phyloP scores from a whole-genome alignment of 2,113 vertebrate species.

The Suricata suricatta region DNA sequence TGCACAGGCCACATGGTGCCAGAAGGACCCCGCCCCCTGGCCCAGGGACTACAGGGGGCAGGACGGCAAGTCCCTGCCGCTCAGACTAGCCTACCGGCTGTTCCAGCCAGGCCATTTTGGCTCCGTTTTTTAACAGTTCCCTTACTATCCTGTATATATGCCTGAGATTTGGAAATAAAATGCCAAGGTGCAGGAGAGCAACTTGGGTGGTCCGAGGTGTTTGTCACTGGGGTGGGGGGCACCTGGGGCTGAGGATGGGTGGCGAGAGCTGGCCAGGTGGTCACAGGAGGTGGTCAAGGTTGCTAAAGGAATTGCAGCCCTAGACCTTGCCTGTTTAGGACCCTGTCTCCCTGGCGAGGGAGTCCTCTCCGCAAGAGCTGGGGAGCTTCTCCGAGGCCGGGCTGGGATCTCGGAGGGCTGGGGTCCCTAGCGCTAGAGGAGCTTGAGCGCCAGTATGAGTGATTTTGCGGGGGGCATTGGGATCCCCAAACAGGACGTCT shows the following conservation, averaged over 20 bases:
- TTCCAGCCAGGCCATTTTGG: background rate
- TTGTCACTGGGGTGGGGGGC: background rate
- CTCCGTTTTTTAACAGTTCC: constrained; percentile 16
- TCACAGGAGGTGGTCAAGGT: background rate
- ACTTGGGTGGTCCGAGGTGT: background rate
- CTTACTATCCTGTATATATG: constrained; percentile 39
- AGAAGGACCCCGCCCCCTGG: background rate
- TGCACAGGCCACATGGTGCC: background rate
- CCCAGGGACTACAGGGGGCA: background rate
- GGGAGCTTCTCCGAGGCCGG: background rate
- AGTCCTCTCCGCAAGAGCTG: background rate
- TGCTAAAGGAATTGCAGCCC: background rate
- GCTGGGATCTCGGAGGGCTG: background rate
- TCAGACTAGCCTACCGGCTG: background rate
- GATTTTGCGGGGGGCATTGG: background rate
- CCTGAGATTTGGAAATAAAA: constrained; percentile 68
- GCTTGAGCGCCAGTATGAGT: background rate
- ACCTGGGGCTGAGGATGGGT: background rate
- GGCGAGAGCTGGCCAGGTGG: background rate
- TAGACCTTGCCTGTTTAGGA: background rate
- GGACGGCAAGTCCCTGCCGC: background rate
- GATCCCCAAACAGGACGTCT: background rate
- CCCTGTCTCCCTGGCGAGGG: background rate
- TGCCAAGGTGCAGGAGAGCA: constrained; percentile 31
- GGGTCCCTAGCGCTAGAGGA: background rate